Evolutionary conservation across 2,888 invertebrate species (phyloP), one percentile per base, ranked within the genome.

Genomic region (Pandemis cinnamomeana): DNA sequence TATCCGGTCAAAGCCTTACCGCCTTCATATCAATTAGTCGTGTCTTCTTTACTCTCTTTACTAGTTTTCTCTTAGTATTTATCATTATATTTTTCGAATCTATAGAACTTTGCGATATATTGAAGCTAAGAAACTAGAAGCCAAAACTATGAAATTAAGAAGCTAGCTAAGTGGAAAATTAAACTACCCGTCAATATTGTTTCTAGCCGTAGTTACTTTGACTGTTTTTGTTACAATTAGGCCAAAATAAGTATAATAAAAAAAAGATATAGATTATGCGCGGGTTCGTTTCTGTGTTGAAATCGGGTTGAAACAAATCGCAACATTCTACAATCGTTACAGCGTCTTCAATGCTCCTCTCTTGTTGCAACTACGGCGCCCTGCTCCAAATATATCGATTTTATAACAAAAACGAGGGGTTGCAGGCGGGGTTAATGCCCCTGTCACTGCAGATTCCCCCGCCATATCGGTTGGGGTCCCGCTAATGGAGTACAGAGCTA

Each of bases 321-420:
- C 27, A 64, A 27, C 27, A 64, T 48, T 64, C 27, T 27, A 66
- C 8, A 67, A 27, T 27, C 41, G 67, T 67, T 10, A 53, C 48
- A n/a, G 51, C 71, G 71, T 58, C 71, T 71, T 55, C 20, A 46
- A 46, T 42, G 27, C 61, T 15, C 60, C 64, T 42, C 46, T 70
- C 58, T 73, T 73, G 82, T 86, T 87, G 82, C 84, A 83, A 84
- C 82, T 83, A 83, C 82, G 85, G 84, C 86, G 83, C 83, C 84
- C 83, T 88, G 84, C 83, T 89, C 88, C 84, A 91, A 92, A 92
- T 91, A 89, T 93, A 93, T 94, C 89, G 93, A 94, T 94, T 93
- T 93, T 92, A 87, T 91, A 92, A 92, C 93, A 93, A 92, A 93
- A 93, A 91, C 91, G 92, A 90, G 92, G 91, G 93, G 91, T 88